Evolutionary conservation across 2,888 invertebrate genomes (phyloP), one percentile per base, ranked within the genome.

Genomic region (Leptinotarsa rubiginosa): DNA sequence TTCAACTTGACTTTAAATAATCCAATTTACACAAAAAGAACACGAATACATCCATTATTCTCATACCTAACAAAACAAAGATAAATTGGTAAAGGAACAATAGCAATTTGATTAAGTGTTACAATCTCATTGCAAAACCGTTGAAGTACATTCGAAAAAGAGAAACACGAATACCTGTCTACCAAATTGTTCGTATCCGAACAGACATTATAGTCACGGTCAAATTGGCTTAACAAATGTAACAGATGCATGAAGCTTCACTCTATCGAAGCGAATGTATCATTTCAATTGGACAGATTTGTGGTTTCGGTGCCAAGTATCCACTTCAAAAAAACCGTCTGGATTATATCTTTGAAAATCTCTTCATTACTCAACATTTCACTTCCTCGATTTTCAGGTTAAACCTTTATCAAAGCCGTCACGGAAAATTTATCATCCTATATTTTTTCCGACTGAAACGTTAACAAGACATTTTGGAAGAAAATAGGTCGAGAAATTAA

Each of bases 141-240:
- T 56, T 62, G 41, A 62, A 62, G 25, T 18, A 62, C 31, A n/a
- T n/a, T 62, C 62, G 12, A 31, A 31, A 62, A 31, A 62, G 41
- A 62, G 10, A 20, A 69, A 73, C 68, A 69, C 68, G 64, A 73
- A 73, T 73, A 73, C 69, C 69, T 65, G 69, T 73, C 73, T 20
- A 7, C 54, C 69, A 73, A 73, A 73, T 73, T 65, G 65, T 69
- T 73, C 69, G 67, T 72, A 49, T 72, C 72, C 20, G 52, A n/a
- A 47, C 31, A 72, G 68, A 68, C 68, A 68, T 52, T 50, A 62
- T 50, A 52, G 72, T 72, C 47, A 64, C 62, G 72, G 67, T 64
- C 62, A 72, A 72, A 56, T 56, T 72, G 62, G 41, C 67, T 52
- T 62, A 59, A 68, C 64, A 52, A 67, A 62, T 72, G 72, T 72